A percentile compares a stretch with the other conserved stretches of the same genome.
Conservation (phyloP, 2,888 invertebrate genomes). For the Chrysopilus asiliformis region DNA sequence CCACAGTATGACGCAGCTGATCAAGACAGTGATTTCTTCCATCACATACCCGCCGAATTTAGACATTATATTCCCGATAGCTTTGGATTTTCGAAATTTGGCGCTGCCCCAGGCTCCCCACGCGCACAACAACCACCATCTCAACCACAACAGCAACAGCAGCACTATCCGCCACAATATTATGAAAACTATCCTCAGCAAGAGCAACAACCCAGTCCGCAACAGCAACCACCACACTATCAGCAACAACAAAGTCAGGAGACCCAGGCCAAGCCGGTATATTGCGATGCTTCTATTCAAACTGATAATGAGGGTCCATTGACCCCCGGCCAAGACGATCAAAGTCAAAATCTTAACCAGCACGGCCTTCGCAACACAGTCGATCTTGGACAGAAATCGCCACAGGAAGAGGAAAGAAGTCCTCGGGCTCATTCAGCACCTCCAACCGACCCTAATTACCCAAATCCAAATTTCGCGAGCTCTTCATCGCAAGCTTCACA, state of each 20-base stretch:
- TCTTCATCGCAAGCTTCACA: slow-evolving; percentile 2
- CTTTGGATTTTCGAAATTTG: slow-evolving; percentile 21
- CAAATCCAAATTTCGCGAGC: slow-evolving; percentile 23
- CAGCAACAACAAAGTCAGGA: slow-evolving; percentile 5
- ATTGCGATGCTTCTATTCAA: slow-evolving; percentile 36
- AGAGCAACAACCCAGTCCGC: slow-evolving; percentile 14
- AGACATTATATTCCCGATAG: slow-evolving; percentile 33
- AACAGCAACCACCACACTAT: slow-evolving; percentile 8
- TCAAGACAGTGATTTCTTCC: slow-evolving; percentile 22
- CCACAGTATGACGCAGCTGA: slow-evolving; percentile 1
- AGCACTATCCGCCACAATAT: slow-evolving; percentile 14
- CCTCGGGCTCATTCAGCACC: slow-evolving; percentile 72
- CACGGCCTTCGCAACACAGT: slow-evolving; percentile 65
- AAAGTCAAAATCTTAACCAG: slow-evolving; percentile 40
- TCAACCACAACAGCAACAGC: slow-evolving; percentile 5
- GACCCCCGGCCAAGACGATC: not conserved
- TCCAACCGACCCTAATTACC: slow-evolving; percentile 40
- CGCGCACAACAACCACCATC: slow-evolving; percentile 3
- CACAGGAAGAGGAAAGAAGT: slow-evolving; percentile 41
- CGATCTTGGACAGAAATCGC: slow-evolving; percentile 56
- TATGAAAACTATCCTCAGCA: slow-evolving; percentile 18
- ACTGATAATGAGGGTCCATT: slow-evolving; percentile 27
- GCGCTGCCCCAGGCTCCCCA: slow-evolving; percentile 11
- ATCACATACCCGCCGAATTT: slow-evolving; percentile 34
- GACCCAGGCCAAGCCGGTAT: slow-evolving; percentile 22